phyloP scores from a whole-genome alignment of 2,113 vertebrate species.

The Miniopterus natalensis region DNA sequence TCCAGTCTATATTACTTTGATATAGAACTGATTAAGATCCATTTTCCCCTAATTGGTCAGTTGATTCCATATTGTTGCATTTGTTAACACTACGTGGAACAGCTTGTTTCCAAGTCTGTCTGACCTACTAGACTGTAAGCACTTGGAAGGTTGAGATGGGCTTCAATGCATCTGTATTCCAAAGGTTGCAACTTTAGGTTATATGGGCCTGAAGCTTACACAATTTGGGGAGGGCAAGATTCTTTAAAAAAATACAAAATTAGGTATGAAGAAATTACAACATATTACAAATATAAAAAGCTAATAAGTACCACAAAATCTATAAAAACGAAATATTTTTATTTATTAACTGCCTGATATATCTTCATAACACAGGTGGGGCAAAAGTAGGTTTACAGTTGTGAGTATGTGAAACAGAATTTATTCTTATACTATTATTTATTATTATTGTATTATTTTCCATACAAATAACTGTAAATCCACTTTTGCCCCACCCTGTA shows the following conservation, averaged over 20 bases:
- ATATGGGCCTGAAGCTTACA: neutral
- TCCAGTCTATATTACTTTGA: neutral
- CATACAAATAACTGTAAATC: neutral
- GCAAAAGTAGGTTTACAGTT: neutral
- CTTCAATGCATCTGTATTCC: neutral
- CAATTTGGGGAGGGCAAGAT: neutral
- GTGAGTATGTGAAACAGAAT: neutral
- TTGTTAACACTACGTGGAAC: neutral
- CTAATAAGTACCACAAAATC: neutral
- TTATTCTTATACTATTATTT: neutral
- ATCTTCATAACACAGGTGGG: neutral
- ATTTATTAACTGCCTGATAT: neutral
- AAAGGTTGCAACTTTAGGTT: neutral
- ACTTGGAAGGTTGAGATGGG: neutral
- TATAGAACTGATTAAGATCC: neutral
- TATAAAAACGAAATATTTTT: conserved; percentile 18
- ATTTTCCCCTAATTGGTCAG: neutral
- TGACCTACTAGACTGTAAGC: neutral
- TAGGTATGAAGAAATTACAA: conserved; percentile 18
- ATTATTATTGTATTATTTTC: neutral
- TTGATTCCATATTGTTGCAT: neutral
- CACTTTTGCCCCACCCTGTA: neutral
- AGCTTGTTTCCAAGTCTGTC: neutral
- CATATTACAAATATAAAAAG: neutral
- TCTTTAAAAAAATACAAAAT: neutral